phyloP scores from a whole-genome alignment of 2,888 invertebrate species.

The Apocheima hispidaria region DNA sequence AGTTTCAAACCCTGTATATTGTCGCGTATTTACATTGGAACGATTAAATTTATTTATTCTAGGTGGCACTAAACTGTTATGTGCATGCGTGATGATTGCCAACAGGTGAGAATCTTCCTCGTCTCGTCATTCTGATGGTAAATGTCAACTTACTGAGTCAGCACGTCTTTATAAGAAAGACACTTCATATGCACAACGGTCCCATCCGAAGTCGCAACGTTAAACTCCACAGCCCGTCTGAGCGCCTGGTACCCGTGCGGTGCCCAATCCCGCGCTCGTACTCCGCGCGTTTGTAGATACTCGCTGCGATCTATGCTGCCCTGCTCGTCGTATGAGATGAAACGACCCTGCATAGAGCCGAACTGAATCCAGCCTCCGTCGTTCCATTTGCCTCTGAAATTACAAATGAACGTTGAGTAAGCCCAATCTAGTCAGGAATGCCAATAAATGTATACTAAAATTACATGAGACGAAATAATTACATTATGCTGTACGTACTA shows the following conservation, averaged over 20 bases:
- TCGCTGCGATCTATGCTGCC: conserved; percentile 62
- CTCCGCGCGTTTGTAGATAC: conserved; percentile 82
- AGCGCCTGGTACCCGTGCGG: conserved; percentile 56
- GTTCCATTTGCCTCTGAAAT: conserved; percentile 67
- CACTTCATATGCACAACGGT: conserved; percentile 84
- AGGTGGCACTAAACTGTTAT: too few species aligned
- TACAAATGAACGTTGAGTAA: too few species aligned
- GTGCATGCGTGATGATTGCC: too few species aligned
- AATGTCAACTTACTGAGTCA: conserved; percentile 84
- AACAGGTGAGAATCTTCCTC: too few species aligned
- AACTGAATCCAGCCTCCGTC: conserved; percentile 87
- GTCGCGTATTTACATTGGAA: too few species aligned
- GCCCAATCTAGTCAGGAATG: too few species aligned
- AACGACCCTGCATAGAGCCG: conserved; percentile 87
- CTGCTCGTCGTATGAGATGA: conserved; percentile 75
- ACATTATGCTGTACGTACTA: too few species aligned
- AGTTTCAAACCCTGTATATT: too few species aligned
- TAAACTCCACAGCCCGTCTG: conserved; percentile 66
- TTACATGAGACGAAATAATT: too few species aligned
- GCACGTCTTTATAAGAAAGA: conserved; percentile 76
- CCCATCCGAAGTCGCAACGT: conserved; percentile 82
- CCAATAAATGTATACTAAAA: too few species aligned
- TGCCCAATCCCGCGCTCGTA: conserved; percentile 78
- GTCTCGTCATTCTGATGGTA: background rate
- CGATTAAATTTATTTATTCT: too few species aligned